Evolutionary conservation across 2,113 vertebrate species (phyloP).

Genomic region (Entomyzon cyanotis): DNA sequence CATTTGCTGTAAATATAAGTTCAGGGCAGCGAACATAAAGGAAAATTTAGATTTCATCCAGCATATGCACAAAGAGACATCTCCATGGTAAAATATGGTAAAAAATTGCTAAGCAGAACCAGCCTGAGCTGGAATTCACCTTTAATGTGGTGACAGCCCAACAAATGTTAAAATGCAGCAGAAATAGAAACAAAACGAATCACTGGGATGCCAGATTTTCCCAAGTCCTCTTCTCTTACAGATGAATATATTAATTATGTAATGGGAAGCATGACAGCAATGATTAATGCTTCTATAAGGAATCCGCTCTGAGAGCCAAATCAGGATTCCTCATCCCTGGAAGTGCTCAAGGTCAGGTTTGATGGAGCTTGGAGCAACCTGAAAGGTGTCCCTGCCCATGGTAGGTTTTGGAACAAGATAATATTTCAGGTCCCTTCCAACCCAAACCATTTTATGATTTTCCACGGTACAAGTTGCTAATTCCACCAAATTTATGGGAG

Average conservation of each 20-base stretch:
- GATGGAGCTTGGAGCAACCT: background rate
- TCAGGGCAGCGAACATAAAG: background rate
- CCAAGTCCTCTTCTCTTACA: background rate
- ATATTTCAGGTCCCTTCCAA: background rate
- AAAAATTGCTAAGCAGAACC: background rate
- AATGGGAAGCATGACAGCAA: background rate
- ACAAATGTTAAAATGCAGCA: background rate
- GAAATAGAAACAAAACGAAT: background rate
- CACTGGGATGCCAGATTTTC: background rate
- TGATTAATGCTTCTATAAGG: background rate
- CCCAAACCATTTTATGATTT: background rate
- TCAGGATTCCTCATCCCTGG: background rate
- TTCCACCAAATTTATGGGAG: background rate
- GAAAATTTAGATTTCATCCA: background rate
- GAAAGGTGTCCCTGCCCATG: too few species aligned
- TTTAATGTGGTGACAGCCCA: background rate
- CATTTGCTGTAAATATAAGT: background rate
- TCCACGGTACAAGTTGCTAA: background rate
- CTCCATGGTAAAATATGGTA: background rate
- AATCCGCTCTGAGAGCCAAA: background rate
- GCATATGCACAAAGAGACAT: background rate
- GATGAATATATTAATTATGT: background rate
- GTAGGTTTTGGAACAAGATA: background rate
- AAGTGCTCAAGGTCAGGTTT: background rate
- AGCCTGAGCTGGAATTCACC: background rate